phyloP scores from a whole-genome alignment of 2,888 invertebrate species.

The Eupithecia centaureata region DNA sequence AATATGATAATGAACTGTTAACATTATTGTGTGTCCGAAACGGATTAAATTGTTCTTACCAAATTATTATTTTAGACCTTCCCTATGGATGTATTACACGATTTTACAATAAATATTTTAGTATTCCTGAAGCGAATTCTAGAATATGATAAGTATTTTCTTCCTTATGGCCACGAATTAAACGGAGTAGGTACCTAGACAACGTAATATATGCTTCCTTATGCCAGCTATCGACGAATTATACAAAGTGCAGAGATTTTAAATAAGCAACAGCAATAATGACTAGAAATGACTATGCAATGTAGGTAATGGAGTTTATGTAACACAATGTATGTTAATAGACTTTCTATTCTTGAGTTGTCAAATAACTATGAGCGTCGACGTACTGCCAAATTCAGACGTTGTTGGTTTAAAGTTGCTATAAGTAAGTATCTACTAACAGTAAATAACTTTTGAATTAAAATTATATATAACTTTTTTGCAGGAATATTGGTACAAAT shows the following conservation, averaged over 20 bases:
- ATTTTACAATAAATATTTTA: too few relatives aligned
- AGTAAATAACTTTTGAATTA: too few relatives aligned
- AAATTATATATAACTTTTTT: too few relatives aligned
- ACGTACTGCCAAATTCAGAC: too few relatives aligned
- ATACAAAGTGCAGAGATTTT: neutral
- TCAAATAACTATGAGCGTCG: slow-evolving; percentile 23
- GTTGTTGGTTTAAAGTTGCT: neutral
- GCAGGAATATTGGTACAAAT: neutral
- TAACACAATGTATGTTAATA: slow-evolving; percentile 22
- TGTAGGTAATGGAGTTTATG: slow-evolving; percentile 18
- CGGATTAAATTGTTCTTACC: too few relatives aligned
- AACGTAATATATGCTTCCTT: neutral
- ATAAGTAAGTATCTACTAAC: too few relatives aligned
- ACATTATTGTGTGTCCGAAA: too few relatives aligned
- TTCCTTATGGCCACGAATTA: neutral
- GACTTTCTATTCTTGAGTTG: slow-evolving; percentile 35
- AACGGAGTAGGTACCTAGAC: neutral
- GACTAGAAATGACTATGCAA: neutral
- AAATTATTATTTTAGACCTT: too few relatives aligned
- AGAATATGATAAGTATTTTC: too few relatives aligned
- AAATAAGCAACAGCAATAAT: neutral
- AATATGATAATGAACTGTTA: too few relatives aligned
- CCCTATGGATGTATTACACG: too few relatives aligned
- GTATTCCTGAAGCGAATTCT: too few relatives aligned
- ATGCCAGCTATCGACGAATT: neutral